A percentile compares a stretch with the other conserved stretches of the same genome.
These are phyloP conservation scores for Orthosia cruda DNA, from an alignment of 2,888 invertebrate genomes.

Conservation along the genomic window DNA sequence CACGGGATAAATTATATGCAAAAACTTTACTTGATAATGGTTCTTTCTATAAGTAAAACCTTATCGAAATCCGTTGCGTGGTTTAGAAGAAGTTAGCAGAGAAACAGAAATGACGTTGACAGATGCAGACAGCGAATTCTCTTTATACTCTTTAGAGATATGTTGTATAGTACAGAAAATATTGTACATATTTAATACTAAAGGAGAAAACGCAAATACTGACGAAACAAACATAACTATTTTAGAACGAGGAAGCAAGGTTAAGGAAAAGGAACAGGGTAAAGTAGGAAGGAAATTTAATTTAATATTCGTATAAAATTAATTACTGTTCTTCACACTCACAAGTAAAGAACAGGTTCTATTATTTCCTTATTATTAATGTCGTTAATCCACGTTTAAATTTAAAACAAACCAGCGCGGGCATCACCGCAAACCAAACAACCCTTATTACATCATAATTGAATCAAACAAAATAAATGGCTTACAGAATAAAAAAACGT, in stretches of 20 bases:
- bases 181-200: background rate
- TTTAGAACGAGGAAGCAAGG: background rate
- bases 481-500: slow-evolving; percentile 60
- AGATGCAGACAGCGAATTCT: too few relatives aligned
- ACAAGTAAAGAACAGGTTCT: background rate
- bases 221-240: background rate
- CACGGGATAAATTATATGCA: background rate
- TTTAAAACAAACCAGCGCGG: too few relatives aligned
- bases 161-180: background rate
- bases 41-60: background rate
- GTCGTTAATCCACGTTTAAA: background rate
- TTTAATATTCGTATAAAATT: background rate
- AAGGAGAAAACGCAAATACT: background rate
- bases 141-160: background rate
- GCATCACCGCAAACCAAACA: slow-evolving; percentile 18
- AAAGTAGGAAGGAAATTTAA: background rate
- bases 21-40: background rate
- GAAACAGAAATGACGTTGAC: too few relatives aligned
- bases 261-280: background rate
- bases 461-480: slow-evolving; percentile 60
- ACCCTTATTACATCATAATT: slow-evolving; percentile 61
- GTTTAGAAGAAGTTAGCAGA: too few relatives aligned
- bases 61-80: too few relatives aligned
- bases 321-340: background rate
- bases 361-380: background rate